Evolutionary conservation across 92 coral and sea anemone genomes (phyloP).

Genomic region (Metridium senile): DNA sequence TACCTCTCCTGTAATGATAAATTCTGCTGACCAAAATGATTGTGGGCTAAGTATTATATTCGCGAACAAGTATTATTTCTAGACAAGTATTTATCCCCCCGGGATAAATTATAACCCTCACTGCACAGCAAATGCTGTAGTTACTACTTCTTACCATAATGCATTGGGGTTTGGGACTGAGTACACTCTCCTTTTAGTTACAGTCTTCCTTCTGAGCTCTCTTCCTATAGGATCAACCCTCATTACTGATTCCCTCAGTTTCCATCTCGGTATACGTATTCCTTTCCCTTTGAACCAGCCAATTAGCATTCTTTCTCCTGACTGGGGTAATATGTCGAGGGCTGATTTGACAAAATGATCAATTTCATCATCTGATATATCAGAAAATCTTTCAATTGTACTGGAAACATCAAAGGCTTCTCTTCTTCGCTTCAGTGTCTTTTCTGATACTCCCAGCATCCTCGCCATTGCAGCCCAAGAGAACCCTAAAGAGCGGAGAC

Average conservation of each 20-base stretch:
- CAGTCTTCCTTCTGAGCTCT: slow-evolving; percentile 56
- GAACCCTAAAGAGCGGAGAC: slow-evolving; percentile 52
- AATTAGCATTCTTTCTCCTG: slow-evolving; percentile 72
- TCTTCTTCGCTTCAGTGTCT: slow-evolving; percentile 42
- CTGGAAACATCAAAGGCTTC: slow-evolving; percentile 13
- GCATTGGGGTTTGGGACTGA: slow-evolving; percentile 66
- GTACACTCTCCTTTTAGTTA: slow-evolving; percentile 57
- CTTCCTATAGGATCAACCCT: slow-evolving; percentile 63
- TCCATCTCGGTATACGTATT: slow-evolving; percentile 59
- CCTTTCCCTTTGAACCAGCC: slow-evolving; percentile 65
- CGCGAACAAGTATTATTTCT: no score
- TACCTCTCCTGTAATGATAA: no score
- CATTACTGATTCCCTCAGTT: slow-evolving; percentile 52
- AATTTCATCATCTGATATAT: slow-evolving; percentile 59
- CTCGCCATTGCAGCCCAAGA: slow-evolving; percentile 46
- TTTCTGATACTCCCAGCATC: slow-evolving; percentile 59
- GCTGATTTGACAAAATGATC: slow-evolving; percentile 49
- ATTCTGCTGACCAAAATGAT: no score
- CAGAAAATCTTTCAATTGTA: slow-evolving; percentile 31
- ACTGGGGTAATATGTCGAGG: slow-evolving; percentile 57
- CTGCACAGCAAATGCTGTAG: no score
- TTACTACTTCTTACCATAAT: slow-evolving; percentile 63
- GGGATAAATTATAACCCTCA: no score
- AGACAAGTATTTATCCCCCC: no score
- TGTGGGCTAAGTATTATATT: no score